Evolutionary conservation across 2,113 vertebrate genomes (phyloP), one percentile per base, ranked within the genome.

Genomic region (Gavia stellata): DNA sequence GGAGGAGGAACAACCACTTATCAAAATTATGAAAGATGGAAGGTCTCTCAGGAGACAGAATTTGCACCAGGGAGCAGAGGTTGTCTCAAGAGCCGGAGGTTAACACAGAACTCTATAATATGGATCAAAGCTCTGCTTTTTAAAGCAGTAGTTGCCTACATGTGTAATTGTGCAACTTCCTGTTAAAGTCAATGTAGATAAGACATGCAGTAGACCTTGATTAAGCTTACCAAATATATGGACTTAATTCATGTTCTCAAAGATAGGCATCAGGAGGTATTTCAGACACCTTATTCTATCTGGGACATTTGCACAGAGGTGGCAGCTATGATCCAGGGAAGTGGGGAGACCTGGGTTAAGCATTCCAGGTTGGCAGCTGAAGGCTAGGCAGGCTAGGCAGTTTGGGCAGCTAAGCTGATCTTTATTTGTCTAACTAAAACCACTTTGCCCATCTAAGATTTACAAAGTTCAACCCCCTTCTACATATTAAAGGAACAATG

Each of bases 81-180:
- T 18, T n/a, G 7, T 45, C 74, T 73, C 68, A 36, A 55, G 21
- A 84, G 2, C 17, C 25, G 72, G 31, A 21, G 12, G 17, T 36
- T 73, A 68, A 52, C 44, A 63, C 8, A 34, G 4, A 82, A 11
- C 28, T n/a, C 23, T 52, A 21, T 4, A 34, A n/a, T 3, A 44
- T 2, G 5, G 3, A 47, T 75, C 34, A 86, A 59, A 80, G 14
- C 26, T 85, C 36, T 33, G 24, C 11, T n/a, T 52, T 40, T 77
- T 42, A 34, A 68, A 81, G 21, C 58, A 52, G 4, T 40, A 36
- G 9, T 25, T 55, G 23, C 44, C 42, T 59, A 26, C 0, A 6
- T 6, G 1, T 38, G 26, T 14, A 34, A 0, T 0, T 17, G 15
- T 74, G 19, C 17, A 82, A 25, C 7, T 3, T 86, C 6, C 34